These are phyloP conservation scores for Channa maculata DNA, from an alignment of 2,113 vertebrate genomes.

Conservation along the genomic window DNA sequence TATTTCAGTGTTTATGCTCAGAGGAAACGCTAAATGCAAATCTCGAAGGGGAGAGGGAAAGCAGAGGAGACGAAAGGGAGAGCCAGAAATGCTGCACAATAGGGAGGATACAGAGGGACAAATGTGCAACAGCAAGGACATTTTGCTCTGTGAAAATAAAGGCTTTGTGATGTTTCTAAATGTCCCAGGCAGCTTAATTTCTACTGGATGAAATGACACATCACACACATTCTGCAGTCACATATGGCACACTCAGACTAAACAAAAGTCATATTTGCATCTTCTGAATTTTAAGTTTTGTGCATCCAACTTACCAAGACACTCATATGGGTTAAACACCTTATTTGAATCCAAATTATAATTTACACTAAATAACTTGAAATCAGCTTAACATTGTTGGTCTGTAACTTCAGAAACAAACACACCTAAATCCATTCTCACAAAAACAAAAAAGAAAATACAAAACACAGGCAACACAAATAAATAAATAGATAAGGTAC, in stretches of 20 bases:
- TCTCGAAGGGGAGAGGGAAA: slow-evolving; percentile 36
- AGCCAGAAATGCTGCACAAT: slow-evolving; percentile 29
- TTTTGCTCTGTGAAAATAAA: slow-evolving; percentile 36
- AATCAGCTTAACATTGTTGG: slow-evolving; percentile 1
- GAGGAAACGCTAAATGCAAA: slow-evolving; percentile 56
- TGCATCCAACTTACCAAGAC: slow-evolving; percentile 28
- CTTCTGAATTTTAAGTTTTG: slow-evolving; percentile 19
- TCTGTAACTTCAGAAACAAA: slow-evolving; percentile 20
- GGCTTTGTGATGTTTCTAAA: slow-evolving; percentile 32
- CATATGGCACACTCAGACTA: background rate
- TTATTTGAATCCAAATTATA: background rate
- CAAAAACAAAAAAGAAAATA: background rate
- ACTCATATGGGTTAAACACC: background rate
- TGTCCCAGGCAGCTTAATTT: slow-evolving; percentile 28
- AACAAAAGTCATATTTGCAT: slow-evolving; percentile 6
- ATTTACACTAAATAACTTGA: background rate
- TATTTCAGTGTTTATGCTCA: slow-evolving; percentile 51
- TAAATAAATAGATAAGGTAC: slow-evolving; percentile 26
- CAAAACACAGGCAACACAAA: slow-evolving; percentile 11
- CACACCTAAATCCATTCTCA: slow-evolving; percentile 2
- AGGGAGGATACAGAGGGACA: slow-evolving; percentile 22
- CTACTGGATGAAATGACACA: slow-evolving; percentile 27
- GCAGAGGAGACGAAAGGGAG: slow-evolving; percentile 10
- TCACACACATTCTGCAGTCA: slow-evolving; percentile 5
- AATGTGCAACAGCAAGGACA: slow-evolving; percentile 41